phyloP scores from a whole-genome alignment of 1,140 invertebrate genomes.

The Macrosteles quadrilineatus region DNA sequence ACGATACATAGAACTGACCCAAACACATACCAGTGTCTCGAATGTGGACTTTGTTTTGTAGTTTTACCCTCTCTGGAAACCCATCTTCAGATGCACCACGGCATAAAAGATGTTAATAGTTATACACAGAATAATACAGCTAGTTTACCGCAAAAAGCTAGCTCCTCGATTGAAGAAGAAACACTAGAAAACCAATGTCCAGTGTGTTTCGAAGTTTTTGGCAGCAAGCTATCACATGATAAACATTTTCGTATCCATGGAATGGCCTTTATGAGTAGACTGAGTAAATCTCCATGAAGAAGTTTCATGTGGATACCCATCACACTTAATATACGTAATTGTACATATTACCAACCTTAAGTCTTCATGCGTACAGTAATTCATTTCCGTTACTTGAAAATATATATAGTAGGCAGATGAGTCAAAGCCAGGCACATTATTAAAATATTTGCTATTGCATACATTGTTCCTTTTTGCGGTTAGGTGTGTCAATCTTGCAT shows the following conservation, averaged over 20 bases:
- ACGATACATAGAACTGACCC: conserved; percentile 56
- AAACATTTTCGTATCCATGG: conserved; percentile 67
- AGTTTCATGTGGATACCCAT: not conserved
- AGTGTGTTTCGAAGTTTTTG: conserved; percentile 63
- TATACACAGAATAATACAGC: conserved; percentile 57
- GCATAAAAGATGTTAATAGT: conserved; percentile 56
- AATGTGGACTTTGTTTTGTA: conserved; percentile 67
- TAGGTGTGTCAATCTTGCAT: too few species aligned
- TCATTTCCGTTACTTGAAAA: too few species aligned
- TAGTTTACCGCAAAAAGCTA: conserved; percentile 1
- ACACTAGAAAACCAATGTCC: conserved; percentile 62
- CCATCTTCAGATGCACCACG: conserved; percentile 63
- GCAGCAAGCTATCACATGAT: conserved; percentile 54
- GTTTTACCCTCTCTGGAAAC: conserved; percentile 64
- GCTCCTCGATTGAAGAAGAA: conserved; percentile 53
- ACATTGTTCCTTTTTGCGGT: too few species aligned
- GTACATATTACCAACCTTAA: too few species aligned
- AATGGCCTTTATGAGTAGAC: conserved; percentile 61
- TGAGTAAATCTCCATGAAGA: not conserved
- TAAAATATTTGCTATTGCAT: too few species aligned
- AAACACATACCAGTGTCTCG: conserved; percentile 63
- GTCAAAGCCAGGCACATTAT: too few species aligned
- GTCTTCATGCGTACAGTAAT: too few species aligned
- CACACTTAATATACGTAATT: too few species aligned
- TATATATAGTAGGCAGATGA: too few species aligned